A percentile compares a stretch with the other conserved stretches of the same genome.
These are phyloP conservation scores for Hippotragus niger DNA, from an alignment of 2,113 vertebrate genomes.

Conservation along the genomic window DNA sequence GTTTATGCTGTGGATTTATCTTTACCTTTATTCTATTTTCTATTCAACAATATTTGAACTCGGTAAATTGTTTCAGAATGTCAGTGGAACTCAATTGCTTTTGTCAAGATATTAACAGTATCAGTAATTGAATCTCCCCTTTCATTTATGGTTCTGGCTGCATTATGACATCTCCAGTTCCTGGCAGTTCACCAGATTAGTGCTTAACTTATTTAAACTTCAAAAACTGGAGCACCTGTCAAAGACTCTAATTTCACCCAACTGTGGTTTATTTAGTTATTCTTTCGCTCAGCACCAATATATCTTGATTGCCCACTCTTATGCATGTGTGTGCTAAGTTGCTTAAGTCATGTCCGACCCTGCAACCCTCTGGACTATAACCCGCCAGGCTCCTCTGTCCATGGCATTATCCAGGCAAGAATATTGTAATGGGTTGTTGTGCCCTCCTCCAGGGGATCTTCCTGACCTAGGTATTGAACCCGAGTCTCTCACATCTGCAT, in stretches of 20 bases:
- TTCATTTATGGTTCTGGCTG: neutral
- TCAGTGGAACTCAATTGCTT: conserved; percentile 58
- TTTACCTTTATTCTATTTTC: conserved; percentile 50
- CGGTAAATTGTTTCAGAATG: conserved; percentile 61
- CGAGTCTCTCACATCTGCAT: neutral
- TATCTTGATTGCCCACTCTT: neutral
- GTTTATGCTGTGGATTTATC: neutral
- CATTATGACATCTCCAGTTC: conserved; percentile 36
- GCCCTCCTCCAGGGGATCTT: neutral
- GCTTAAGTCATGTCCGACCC: neutral
- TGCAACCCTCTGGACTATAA: neutral
- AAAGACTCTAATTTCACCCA: neutral
- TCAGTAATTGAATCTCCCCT: conserved; percentile 64
- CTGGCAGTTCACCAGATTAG: neutral
- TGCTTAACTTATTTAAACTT: conserved; percentile 10
- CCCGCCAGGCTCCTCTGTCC: neutral
- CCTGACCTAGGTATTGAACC: neutral
- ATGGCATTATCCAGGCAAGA: neutral
- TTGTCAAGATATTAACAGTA: conserved; percentile 62
- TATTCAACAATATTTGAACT: conserved; percentile 55
- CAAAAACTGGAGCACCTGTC: neutral
- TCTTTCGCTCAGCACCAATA: neutral
- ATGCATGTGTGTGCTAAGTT: neutral
- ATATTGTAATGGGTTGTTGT: neutral
- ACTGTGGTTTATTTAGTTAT: neutral